A percentile compares a stretch with the other conserved stretches of the same genome.
Evolutionary conservation across 2,113 vertebrate genomes (phyloP).

Genomic region (Hippopotamus amphibius): DNA sequence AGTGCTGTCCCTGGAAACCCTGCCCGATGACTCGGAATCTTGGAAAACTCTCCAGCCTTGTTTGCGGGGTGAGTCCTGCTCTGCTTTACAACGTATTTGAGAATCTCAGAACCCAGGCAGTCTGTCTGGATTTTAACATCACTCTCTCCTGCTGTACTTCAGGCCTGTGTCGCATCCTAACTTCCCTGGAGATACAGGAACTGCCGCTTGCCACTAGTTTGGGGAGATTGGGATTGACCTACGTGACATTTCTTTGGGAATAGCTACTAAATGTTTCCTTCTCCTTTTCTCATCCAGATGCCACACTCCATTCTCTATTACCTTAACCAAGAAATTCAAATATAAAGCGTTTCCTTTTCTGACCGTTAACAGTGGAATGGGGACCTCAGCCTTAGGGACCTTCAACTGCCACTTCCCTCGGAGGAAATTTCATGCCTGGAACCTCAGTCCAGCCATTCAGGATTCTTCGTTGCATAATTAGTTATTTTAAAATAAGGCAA

Average conservation of each 20-base stretch:
- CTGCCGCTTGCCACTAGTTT: not conserved
- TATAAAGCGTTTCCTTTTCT: not conserved
- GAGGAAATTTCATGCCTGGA: not conserved
- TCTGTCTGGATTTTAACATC: slow-evolving; percentile 13
- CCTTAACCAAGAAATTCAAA: not conserved
- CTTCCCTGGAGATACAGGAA: not conserved
- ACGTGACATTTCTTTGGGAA: not conserved
- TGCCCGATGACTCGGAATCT: slow-evolving; percentile 17
- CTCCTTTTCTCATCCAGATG: not conserved
- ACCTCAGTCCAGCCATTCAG: not conserved
- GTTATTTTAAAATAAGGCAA: slow-evolving; percentile 12
- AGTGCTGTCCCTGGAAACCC: slow-evolving; percentile 46
- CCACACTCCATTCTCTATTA: not conserved
- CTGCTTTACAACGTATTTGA: slow-evolving; percentile 21
- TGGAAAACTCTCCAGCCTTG: slow-evolving; percentile 26
- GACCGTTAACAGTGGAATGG: not conserved
- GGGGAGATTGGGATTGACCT: too few relatives aligned
- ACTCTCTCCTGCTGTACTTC: not conserved
- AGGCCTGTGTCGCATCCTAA: not conserved
- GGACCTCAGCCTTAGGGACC: not conserved
- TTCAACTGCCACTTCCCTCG: not conserved
- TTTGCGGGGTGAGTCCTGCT: slow-evolving; percentile 34
- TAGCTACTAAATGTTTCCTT: not conserved
- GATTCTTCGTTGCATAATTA: not conserved
- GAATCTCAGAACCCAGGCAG: not conserved